phyloP scores from a whole-genome alignment of 2,888 invertebrate genomes.

The Sphinx pinastri region DNA sequence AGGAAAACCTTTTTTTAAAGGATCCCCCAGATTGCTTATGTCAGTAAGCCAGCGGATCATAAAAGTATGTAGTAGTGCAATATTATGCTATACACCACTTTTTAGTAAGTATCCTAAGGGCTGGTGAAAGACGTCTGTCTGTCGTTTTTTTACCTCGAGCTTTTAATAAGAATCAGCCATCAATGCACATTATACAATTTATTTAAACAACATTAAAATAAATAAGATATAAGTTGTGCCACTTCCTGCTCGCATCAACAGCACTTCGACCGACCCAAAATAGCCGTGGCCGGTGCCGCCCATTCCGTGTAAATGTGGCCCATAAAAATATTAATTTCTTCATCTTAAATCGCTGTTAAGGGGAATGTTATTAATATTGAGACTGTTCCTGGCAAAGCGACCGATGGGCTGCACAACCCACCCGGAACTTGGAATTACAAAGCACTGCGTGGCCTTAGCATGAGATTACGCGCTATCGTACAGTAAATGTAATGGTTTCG shows the following conservation, averaged over 20 bases:
- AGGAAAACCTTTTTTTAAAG: background rate
- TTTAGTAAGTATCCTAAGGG: too few species aligned
- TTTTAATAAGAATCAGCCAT: too few species aligned
- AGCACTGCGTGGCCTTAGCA: background rate
- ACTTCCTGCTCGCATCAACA: conserved; percentile 29
- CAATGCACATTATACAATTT: too few species aligned
- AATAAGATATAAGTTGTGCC: conserved; percentile 19
- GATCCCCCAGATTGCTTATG: too few species aligned
- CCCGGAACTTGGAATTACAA: background rate
- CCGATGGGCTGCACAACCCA: background rate
- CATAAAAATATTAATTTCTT: conserved; percentile 53
- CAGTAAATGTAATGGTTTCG: too few species aligned
- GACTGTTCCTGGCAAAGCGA: background rate
- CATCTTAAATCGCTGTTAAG: conserved; percentile 41
- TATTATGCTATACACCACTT: too few species aligned
- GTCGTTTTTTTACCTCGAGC: too few species aligned
- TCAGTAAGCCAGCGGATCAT: too few species aligned
- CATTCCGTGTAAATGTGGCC: conserved; percentile 48
- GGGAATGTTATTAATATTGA: conserved; percentile 27
- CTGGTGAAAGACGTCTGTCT: too few species aligned
- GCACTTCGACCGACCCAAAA: conserved; percentile 45
- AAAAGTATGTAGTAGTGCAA: too few species aligned
- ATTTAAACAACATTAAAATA: background rate
- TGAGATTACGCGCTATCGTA: too few species aligned
- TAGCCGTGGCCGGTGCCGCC: conserved; percentile 45